phyloP scores from a whole-genome alignment of 2,113 vertebrate species.

The Neogale vison region DNA sequence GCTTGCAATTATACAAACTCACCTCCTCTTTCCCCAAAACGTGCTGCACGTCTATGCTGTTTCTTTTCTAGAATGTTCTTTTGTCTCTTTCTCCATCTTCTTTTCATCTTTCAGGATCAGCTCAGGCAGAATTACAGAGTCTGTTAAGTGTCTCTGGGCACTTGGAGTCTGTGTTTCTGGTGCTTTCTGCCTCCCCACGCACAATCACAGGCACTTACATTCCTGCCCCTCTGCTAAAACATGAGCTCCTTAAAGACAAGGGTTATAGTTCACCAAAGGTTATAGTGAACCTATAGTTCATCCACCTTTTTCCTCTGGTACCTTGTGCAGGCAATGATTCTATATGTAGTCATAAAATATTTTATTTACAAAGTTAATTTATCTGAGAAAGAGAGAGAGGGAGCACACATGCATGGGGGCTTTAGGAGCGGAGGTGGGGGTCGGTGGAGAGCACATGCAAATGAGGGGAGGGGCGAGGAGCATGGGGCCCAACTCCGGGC shows the following conservation, averaged over 20 bases:
- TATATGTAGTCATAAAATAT: neutral
- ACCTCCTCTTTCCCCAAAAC: neutral
- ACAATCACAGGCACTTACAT: neutral
- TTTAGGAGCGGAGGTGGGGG: neutral
- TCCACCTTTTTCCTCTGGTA: neutral
- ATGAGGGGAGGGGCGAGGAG: neutral
- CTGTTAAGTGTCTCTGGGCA: neutral
- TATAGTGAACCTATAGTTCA: neutral
- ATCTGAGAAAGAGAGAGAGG: neutral
- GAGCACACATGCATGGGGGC: neutral
- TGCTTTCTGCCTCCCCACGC: neutral
- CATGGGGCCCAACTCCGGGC: neutral
- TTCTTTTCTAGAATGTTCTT: neutral
- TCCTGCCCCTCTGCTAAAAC: neutral
- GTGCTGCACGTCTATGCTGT: neutral
- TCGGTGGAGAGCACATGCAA: neutral
- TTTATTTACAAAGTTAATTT: neutral
- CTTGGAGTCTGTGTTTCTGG: neutral
- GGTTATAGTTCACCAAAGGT: neutral
- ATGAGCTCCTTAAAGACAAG: neutral
- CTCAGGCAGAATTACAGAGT: neutral
- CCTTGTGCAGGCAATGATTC: neutral
- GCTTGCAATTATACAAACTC: neutral
- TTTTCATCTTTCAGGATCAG: neutral
- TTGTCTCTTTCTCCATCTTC: neutral